Conservation (phyloP, 2,797 vertebrate species). For the Chiloscyllium punctatum region DNA sequence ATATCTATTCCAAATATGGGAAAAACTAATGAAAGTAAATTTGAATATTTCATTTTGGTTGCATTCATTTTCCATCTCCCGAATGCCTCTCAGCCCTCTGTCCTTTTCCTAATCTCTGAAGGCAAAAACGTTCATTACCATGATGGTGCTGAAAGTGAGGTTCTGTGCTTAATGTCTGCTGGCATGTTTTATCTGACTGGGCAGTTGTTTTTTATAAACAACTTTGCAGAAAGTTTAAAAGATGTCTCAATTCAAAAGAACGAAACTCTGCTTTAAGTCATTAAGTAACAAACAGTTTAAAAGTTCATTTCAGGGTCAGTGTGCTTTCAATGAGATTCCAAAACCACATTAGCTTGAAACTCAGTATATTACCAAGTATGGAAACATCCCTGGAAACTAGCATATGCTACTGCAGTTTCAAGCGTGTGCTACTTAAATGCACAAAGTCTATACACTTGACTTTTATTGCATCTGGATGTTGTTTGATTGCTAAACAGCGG, state of each 20-base stretch:
- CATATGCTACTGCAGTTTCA: neutral
- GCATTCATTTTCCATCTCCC: neutral
- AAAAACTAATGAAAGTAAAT: neutral
- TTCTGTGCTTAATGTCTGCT: neutral
- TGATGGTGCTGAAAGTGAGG: neutral
- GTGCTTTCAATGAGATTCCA: neutral
- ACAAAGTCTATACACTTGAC: neutral
- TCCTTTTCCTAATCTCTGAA: neutral
- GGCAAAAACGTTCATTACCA: neutral
- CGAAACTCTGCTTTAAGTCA: neutral
- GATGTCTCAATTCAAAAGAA: neutral
- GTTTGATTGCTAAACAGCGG: neutral
- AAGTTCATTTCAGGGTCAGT: slow-evolving; percentile 20
- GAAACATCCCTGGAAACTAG: neutral
- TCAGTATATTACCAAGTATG: slow-evolving; percentile 8
- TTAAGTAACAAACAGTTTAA: neutral
- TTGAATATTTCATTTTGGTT: neutral
- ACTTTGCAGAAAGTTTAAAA: neutral
- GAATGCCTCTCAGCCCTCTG: neutral
- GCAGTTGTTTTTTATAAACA: neutral
- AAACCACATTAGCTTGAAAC: neutral
- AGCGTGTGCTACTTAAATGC: neutral
- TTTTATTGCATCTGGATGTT: neutral
- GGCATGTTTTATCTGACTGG: neutral
- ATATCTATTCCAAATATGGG: neutral